Evolutionary conservation across 2,113 vertebrate species (phyloP), one percentile per base, ranked within the genome.

Genomic region (Callopanchax toddi): DNA sequence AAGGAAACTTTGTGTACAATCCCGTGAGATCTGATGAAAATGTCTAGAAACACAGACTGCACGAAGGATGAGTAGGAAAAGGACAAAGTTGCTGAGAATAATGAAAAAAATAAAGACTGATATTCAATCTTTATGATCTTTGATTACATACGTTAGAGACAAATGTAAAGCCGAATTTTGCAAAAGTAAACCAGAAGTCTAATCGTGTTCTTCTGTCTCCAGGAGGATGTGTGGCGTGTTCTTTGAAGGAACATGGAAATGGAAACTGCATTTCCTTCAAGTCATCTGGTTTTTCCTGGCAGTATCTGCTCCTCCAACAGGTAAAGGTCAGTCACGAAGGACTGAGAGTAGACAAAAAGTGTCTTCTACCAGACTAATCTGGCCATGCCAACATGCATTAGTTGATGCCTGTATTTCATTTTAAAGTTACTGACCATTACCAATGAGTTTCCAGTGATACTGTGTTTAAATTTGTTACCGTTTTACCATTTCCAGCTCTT

Each of bases 141-240:
- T n/a, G n/a, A n/a, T n/a, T n/a, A n/a, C n/a, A n/a, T 7, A 32
- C 29, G 29, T 18, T 10, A 11, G 16, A 5, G 17, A 50, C 15
- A 26, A n/a, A 22, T n/a, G 49, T 13, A 43, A 10, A 51, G 11
- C 11, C 11, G 2, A 23, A 16, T 1, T 16, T 5, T n/a, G n/a
- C n/a, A n/a, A 20, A 18, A 37, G 26, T 4, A 26, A 26, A 26
- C 6, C 10, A 5, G 7, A n/a, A 6, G 11, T 37, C 1, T 11
- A 21, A 20, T 46, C 13, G 17, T n/a, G 22, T 18, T 8, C 4
- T 42, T 51, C 1, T 60, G 18, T 74, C 60, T 60, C 1, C 34
- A 89, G 85, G 63, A 85, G 37, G 40, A 86, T 85, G 84, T 25
- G 0, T 22, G 32, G 18, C 42, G 37, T 61, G 53, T 16, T 16